Base-by-base conservation (phyloP, 1,140 invertebrate species). In the Meloidogyne exigua region DNA sequence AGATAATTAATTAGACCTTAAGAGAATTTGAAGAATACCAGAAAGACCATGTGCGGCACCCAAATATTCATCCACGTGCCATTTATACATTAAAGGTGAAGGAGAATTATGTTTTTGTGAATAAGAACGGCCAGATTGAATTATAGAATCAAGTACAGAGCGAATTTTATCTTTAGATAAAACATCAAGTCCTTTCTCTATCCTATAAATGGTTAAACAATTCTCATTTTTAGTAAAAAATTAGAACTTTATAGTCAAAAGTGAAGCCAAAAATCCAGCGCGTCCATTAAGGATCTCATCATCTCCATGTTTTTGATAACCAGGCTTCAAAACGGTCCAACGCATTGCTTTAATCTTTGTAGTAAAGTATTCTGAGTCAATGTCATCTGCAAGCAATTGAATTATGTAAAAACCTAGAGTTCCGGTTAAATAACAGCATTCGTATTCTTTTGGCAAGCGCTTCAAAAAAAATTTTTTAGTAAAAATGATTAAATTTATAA, bases 41-140 rank as follows among this genome's bases (percentile, higher is more conserved):
- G 82, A 68, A 28, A 84, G 13, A 15, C 82, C 82, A 67, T 84
- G 82, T 23, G 82, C 82, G 12, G 82, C 82, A 13, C 82, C 82
- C 13, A 84, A 64, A 78, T 84, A 84, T 23, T 82, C 75, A 21
- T 79, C 85, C 15, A 49, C 67, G 65, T 84, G 82, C 79, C 80
- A 84, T 69, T 83, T 15, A 39, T 83, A 84, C 79, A 84, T 76
- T 21, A 73, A 26, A 11, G 82, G 83, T 13, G 72, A 36, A 5
- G 66, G 68, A 32, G 36, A 65, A 13, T 36, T 11, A 42, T 65
- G 21, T 21, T 32, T 49, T 26, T 49, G 32, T 0, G 80, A 80
- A 67, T 83, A 81, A n/a, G 28, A 21, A 9, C 42, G 39, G 2
- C 80, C 80, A 32, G 81, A 83, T 23, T 62, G 21, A 36, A 82